Evolutionary conservation across 2,888 invertebrate species (phyloP).

Genomic region (Dasysyrphus albostriatus): DNA sequence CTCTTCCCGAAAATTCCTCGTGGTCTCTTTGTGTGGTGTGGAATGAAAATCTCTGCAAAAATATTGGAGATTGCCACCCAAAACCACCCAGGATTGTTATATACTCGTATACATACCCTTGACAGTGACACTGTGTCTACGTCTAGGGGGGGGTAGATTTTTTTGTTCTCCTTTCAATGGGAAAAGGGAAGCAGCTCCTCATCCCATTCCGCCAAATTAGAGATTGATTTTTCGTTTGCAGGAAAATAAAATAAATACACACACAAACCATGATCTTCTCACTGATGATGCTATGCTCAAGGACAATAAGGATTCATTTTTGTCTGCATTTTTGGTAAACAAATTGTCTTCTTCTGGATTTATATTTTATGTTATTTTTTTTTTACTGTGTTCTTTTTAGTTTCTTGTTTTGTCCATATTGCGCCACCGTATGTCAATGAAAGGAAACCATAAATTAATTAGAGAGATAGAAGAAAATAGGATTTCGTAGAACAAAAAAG

Average conservation of each 20-base stretch:
- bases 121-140: constrained; percentile 64
- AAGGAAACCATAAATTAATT: constrained; percentile 75
- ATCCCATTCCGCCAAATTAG: constrained; percentile 10
- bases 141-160: not conserved
- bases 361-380: constrained; percentile 1
- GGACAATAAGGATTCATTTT: constrained; percentile 70
- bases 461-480: constrained; percentile 63
- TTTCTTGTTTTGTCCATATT: constrained; percentile 62
- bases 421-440: constrained; percentile 71
- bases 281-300: constrained; percentile 36
- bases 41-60: constrained; percentile 54
- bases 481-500: constrained; percentile 28
- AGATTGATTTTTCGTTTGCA: constrained; percentile 66
- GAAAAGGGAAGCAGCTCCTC: not conserved
- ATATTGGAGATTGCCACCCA: constrained; percentile 43
- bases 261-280: constrained; percentile 39
- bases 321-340: constrained; percentile 65
- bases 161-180: constrained; percentile 3
- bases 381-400: not conserved
- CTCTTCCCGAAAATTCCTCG: constrained; percentile 45
- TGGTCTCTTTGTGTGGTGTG: constrained; percentile 44
- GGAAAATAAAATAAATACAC: constrained; percentile 6
- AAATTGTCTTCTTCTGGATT: constrained; percentile 42
- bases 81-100: constrained; percentile 22
- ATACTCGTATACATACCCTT: constrained; percentile 61